Base-by-base conservation (phyloP, 2,113 vertebrate genomes). In the Vulpes lagopus region DNA sequence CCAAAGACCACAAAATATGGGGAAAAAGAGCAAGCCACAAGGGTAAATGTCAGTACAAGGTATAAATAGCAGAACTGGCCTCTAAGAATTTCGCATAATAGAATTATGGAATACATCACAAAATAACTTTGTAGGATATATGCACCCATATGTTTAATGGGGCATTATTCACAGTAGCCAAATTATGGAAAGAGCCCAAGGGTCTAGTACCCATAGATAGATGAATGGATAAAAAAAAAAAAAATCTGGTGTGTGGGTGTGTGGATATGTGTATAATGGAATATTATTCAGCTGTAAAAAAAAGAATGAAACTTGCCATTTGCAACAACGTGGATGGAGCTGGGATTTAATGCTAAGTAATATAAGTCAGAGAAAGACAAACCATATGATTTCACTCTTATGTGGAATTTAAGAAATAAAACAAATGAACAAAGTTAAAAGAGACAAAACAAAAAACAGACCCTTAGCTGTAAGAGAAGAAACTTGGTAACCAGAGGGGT, bases 1-100 rank as follows among this genome's bases (percentile, higher is more conserved):
- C 82, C 64, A 88, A 96, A 93, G 64, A 97, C n/a, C 1, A 22
- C 38, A 80, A 91, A 96, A 57, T n/a, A 71, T 5, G 64, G 62
- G 85, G 67, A 57, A 30, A 83, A 74, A 32, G 80, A 74, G 38
- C 30, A 82, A 35, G 87, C 23, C 25, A 2, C 17, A 38, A 5
- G 71, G 83, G 32, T 38, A 79, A 95, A 74, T 55, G 22, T 53
- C 57, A 73, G 11, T 27, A 82, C 25, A 55, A 49, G 9, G 1
- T 30, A 27, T 43, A 55, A 82, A 19, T 10, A 32, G 49, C 9
- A 55, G 73, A 78, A 73, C 25, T 71, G 15, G 55, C 14, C 22
- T 71, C 30, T 5, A 71, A 23, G 8, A 60, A 78, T 11, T 23
- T 51, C 67, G 59, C 38, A 14, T 38, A 25, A 74, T 20, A 55